These are phyloP conservation scores for Oreotrochilus melanogaster DNA, from an alignment of 2,113 vertebrate genomes.

Conservation along the genomic window DNA sequence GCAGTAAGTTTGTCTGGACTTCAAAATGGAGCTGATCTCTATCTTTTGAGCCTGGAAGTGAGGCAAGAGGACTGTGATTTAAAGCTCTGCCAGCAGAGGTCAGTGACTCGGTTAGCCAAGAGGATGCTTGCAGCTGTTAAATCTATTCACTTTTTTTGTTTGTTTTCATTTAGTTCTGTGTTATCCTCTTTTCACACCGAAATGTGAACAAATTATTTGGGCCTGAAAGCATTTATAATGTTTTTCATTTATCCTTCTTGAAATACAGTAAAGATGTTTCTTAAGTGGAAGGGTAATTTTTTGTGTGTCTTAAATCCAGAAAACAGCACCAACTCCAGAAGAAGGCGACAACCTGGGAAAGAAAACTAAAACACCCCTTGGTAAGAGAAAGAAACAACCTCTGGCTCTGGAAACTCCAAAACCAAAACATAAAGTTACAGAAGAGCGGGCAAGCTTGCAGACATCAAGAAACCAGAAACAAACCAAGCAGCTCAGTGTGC, in stretches of 20 bases:
- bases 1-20: not conserved
- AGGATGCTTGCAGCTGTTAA: not conserved
- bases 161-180: not conserved
- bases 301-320: slow-evolving; percentile 38
- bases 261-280: not conserved
- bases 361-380: not conserved
- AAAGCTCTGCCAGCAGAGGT: not conserved
- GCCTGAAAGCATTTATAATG: not conserved
- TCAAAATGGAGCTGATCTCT: not conserved
- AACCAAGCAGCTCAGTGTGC: not conserved
- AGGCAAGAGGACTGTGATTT: not conserved
- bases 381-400: slow-evolving; percentile 33
- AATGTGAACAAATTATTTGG: not conserved
- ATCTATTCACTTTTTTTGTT: not conserved
- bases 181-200: not conserved
- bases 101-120: not conserved
- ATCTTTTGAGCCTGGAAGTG: not conserved
- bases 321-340: not conserved
- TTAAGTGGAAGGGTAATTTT: not conserved
- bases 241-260: not conserved
- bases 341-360: not conserved
- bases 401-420: not conserved
- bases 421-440: not conserved
- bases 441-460: not conserved
- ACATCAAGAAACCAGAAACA: not conserved